phyloP scores from a whole-genome alignment of 1,140 invertebrate genomes.

The Zaprionus africanus region DNA sequence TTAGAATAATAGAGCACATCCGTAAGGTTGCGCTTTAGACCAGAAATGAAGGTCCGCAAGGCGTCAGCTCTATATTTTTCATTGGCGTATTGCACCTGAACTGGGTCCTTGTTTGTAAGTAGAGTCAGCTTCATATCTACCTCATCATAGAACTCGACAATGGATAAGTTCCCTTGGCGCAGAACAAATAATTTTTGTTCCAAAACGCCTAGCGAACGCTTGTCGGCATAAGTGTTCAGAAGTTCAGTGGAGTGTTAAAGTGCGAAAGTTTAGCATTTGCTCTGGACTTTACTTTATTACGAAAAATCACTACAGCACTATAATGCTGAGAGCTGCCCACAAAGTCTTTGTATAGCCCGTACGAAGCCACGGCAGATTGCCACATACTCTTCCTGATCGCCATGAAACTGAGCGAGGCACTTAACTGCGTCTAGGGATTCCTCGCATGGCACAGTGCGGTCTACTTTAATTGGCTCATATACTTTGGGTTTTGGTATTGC shows the following conservation, averaged over 20 bases:
- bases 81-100: background rate
- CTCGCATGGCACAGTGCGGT: background rate
- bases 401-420: slow-evolving; percentile 1
- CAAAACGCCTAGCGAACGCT: background rate
- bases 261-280: background rate
- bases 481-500: background rate
- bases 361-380: background rate
- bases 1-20: background rate
- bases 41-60: background rate
- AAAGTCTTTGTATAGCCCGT: background rate
- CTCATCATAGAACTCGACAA: no score
- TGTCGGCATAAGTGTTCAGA: background rate
- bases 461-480: background rate
- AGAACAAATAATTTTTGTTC: no score
- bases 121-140: background rate
- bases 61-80: background rate
- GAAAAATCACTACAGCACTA: slow-evolving; percentile 1
- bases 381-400: background rate
- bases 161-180: no score
- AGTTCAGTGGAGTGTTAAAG: background rate
- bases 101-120: background rate
- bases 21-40: background rate
- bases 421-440: slow-evolving; percentile 1
- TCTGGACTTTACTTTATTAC: background rate
- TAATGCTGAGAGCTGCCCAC: background rate